Evolutionary conservation across 2,888 invertebrate species (phyloP), one percentile per base, ranked within the genome.

Genomic region (Euphydryas editha): DNA sequence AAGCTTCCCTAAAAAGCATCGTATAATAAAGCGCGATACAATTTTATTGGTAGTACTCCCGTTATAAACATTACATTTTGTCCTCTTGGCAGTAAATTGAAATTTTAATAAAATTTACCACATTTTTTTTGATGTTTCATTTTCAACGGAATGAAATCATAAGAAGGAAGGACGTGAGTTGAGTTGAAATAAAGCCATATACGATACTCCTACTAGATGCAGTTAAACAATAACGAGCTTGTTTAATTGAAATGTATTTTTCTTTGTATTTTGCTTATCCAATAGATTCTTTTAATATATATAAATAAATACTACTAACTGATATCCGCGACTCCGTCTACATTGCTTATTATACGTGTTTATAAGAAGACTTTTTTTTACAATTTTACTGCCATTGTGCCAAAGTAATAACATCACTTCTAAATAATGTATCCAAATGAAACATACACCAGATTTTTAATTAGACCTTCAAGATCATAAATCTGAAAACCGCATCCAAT

Each of bases 1-100:
- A 72, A 77, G 76, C 76, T 76, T 77, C 65, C 68, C 73, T 75
- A 74, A 76, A n/a, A 73, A 76, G 78, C 74, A 67, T 68, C 72
- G 71, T 71, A 75, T 73, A 72, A 4, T 24, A 24, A 24, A 24
- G 24, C 24, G 24, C 70, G 67, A 56, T 59, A 55, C 36, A 44
- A 65, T 70, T 67, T 65, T 68, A 65, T 70, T 60, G 65, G 65
- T 63, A 61, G 58, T 63, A 67, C 69, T 69, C 61, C 55, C 69
- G 54, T 67, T 37, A 64, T 64, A 67, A 66, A 66, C 44, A 56
- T 44, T 46, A 42, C 30, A 54, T 47, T 36, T 24, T 42, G 46
- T 37, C 30, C 59, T 20, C 61, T 51, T 37, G n/a, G 7, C n/a
- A 17, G 44, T n/a, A 17, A 44, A 17, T n/a, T 44, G 8, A 44